Base-by-base conservation (phyloP, 2,888 invertebrate genomes). In the Sylvicola fuscatus region DNA sequence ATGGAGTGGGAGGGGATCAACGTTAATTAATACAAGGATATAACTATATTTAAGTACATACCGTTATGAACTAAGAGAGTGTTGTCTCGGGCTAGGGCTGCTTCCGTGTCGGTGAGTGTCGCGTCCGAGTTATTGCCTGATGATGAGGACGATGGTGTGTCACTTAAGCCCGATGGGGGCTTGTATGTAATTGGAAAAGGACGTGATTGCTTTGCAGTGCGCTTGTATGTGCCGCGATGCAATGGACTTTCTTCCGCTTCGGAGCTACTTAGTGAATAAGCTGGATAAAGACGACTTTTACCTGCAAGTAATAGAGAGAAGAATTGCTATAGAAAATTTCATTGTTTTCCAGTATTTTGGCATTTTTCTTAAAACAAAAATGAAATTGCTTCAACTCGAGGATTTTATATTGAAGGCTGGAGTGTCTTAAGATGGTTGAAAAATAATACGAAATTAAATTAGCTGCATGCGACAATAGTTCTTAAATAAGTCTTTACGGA, bases 61-160 rank as follows among this genome's bases (percentile, higher is more conserved):
- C 81, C 81, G 76, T 80, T 81, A 66, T 81, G 79, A 46, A 80
- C 76, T 47, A 81, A 74, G 45, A 81, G 70, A 45, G 81, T 80
- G 34, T 76, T 78, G 53, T 81, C 80, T 53, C 81, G 69, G 50
- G 80, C 79, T 47, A 81, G 66, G 48, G 81, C 80, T 54, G 80
- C 65, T 62, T 83, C 83, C 14, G 80, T 78, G 60, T 82, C 83
- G 27, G 81, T 82, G 49, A 82, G 68, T 16, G 82, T 81, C 30
- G 79, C 80, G 70, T 81, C 80, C 43, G 81, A 82, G 43, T 77
- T 79, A 74, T 81, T 80, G 56, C 82, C 82, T 43, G 80, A 77
- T 32, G 21, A 21, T 21, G 21, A 21, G 21, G 21, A 21, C 8
- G 78, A 77, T 43, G 81, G 81, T 52, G 81, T 77, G 62, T 81